Percentiles rank a stretch among this genome's conserved stretches.
phyloP scores from a whole-genome alignment of 1,140 invertebrate species.

The Lepidurus couesii region DNA sequence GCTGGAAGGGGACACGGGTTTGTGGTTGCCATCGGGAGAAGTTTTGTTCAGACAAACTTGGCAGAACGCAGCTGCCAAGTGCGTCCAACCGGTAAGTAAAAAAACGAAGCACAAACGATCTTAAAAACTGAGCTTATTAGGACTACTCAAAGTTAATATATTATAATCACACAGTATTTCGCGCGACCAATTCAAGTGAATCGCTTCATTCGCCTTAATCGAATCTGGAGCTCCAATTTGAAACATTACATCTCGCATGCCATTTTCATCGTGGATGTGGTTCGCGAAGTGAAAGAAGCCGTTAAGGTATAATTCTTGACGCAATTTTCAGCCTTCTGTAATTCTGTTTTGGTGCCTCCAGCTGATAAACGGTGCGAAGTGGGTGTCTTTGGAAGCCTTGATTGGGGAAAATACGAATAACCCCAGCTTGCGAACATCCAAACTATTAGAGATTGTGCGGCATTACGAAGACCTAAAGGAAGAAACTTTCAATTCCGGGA shows the following conservation, averaged over 20 bases:
- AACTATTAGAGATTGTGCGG: slow-evolving; percentile 26
- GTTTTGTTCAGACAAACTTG: background rate
- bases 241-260: slow-evolving; percentile 30
- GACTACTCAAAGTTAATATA: background rate
- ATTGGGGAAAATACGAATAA: background rate
- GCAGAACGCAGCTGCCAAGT: background rate
- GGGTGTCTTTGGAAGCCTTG: slow-evolving; percentile 30
- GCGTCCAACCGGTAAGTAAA: background rate
- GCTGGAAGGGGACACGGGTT: background rate
- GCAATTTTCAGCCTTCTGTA: background rate
- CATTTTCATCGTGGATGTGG: slow-evolving; percentile 29
- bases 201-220: slow-evolving; percentile 31
- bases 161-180: slow-evolving; percentile 26
- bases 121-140: background rate
- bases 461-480: slow-evolving; percentile 29
- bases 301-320: slow-evolving; percentile 26
- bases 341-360: background rate
- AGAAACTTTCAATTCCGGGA: slow-evolving; percentile 24
- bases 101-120: background rate
- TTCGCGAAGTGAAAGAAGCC: slow-evolving; percentile 30
- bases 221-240: slow-evolving; percentile 32
- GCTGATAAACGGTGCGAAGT: slow-evolving; percentile 25
- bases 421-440: slow-evolving; percentile 27
- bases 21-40: slow-evolving; percentile 8
- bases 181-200: slow-evolving; percentile 27